A percentile compares a stretch with the other conserved stretches of the same genome.
phyloP scores from a whole-genome alignment of 2,888 invertebrate species.

The Crossocerus cetratus region DNA sequence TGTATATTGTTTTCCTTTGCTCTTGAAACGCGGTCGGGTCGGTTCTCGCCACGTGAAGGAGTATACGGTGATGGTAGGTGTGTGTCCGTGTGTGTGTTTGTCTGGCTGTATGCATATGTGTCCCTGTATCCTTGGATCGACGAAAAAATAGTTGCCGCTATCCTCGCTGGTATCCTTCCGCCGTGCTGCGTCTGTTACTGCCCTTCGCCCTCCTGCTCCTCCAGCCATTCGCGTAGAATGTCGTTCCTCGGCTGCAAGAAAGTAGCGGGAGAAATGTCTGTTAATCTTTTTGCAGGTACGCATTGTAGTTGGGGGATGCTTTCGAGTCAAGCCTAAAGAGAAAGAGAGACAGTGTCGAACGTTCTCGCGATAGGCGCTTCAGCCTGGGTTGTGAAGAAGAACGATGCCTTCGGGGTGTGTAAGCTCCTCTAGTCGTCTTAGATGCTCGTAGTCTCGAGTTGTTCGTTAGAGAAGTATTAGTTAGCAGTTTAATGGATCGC shows the following conservation, averaged over 20 bases:
- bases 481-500: too few relatives aligned
- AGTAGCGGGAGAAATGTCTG: neutral
- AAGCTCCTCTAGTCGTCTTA: too few relatives aligned
- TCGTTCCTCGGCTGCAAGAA: conserved; percentile 70
- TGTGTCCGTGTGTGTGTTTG: too few relatives aligned
- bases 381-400: conserved; percentile 3
- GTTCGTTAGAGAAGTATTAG: too few relatives aligned
- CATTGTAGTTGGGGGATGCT: neutral
- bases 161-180: conserved; percentile 25
- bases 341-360: neutral
- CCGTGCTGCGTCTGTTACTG: conserved; percentile 45
- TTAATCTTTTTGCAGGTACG: neutral
- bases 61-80: conserved; percentile 28
- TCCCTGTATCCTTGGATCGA: conserved; percentile 26
- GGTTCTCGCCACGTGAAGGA: conserved; percentile 31
- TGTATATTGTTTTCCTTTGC: conserved; percentile 35
- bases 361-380: conserved; percentile 11
- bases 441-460: too few relatives aligned
- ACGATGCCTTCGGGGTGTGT: conserved; percentile 7
- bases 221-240: conserved; percentile 71
- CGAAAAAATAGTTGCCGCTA: conserved; percentile 46
- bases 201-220: conserved; percentile 53
- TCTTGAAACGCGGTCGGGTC: conserved; percentile 36
- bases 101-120: too few relatives aligned
- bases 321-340: conserved; percentile 20